These are phyloP conservation scores for Lasioglossum lativentre DNA, from an alignment of 2,888 invertebrate genomes.

Conservation along the genomic window DNA sequence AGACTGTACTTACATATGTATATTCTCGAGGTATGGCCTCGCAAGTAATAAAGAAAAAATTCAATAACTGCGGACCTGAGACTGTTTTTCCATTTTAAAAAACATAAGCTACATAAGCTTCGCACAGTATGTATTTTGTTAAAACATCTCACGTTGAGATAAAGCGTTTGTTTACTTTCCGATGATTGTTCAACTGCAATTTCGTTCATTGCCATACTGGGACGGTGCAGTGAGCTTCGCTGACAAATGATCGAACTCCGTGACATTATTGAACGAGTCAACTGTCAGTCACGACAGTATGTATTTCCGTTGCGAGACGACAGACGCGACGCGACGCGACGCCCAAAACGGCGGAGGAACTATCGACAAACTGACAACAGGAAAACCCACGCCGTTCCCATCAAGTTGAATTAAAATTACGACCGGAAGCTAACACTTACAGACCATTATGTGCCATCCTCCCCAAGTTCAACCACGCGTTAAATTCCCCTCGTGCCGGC, in stretches of 20 bases:
- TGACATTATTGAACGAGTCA: not conserved
- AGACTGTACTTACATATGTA: no score
- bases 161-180: not conserved
- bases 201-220: not conserved
- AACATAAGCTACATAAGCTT: not conserved
- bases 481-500: conserved; percentile 71
- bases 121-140: not conserved
- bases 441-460: conserved; percentile 67
- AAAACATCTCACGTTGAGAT: not conserved
- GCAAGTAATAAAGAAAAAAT: not conserved
- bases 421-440: conserved; percentile 77
- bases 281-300: not conserved
- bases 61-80: not conserved
- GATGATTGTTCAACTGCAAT: not conserved
- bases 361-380: conserved; percentile 42
- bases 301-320: not conserved
- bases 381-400: conserved; percentile 28
- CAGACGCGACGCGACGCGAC: not conserved
- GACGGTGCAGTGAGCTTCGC: not conserved
- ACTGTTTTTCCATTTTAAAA: not conserved
- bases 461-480: conserved; percentile 73
- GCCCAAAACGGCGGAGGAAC: conserved; percentile 16
- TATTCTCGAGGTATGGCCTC: not conserved
- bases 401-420: conserved; percentile 71
- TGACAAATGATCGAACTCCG: not conserved